Base-by-base conservation (phyloP, 2,113 vertebrate species). In the Apteryx mantelli region DNA sequence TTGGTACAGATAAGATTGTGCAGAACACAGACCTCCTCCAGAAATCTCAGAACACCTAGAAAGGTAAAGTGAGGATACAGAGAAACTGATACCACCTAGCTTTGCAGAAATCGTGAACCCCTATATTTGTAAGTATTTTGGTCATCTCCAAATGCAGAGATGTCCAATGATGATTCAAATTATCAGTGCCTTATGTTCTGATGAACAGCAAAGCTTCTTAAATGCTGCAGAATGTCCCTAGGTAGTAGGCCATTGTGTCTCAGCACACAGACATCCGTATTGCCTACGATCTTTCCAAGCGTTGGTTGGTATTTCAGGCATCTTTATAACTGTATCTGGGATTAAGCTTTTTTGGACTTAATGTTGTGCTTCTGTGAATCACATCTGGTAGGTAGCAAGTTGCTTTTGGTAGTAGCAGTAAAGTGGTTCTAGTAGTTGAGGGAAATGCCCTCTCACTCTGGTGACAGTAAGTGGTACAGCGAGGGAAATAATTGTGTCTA, bases 31-130 rank as follows among this genome's bases (percentile, higher is more conserved):
- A 63, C 75, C 80, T 88, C 92, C 80, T 92, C 81, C 90, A 93
- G 88, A 93, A 94, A 94, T 86, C 86, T n/a, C 76, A 88, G 76
- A 93, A 88, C 34, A 86, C 36, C 66, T 76, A 73, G n/a, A 95
- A 87, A 89, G 88, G 82, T 94, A 34, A 94, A 63, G 19, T 64
- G 50, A 92, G 95, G 93, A 83, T 78, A 90, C 50, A 34, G 76
- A 84, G 77, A 60, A 52, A 48, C 28, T 55, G 34, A 82, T 92
- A 55, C 88, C 82, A 10, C 71, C 73, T 13, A 91, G 3, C 58
- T 80, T 76, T 83, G 82, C 34, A 80, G 71, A 58, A 80, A 36
- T 88, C 58, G 80, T 88, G 42, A 93, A 92, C 76, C 82, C 28
- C 38, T 73, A 0, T 56, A 24, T 91, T 65, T 85, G 63, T 61